Conservation (phyloP, 2,888 invertebrate species). For the Diarsia rubi region DNA sequence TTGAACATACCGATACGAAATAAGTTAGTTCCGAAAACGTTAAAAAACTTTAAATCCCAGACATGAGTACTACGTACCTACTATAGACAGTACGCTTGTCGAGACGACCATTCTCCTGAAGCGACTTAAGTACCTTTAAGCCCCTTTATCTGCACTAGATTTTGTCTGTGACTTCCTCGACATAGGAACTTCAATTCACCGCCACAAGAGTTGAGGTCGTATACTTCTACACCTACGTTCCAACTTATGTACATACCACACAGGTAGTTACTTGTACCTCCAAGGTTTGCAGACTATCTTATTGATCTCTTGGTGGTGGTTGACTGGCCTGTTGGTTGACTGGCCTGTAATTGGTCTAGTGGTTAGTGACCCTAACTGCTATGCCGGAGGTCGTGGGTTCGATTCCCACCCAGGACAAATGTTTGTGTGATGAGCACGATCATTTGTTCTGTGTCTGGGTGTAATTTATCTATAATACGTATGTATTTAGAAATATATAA, state of each 20-base stretch:
- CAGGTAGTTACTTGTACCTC: background rate
- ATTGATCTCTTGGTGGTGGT: background rate
- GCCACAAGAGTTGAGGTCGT: background rate
- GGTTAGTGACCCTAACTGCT: too few species aligned
- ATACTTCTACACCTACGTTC: background rate
- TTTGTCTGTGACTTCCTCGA: background rate
- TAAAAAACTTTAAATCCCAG: background rate
- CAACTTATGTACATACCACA: background rate
- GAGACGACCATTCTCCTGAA: conserved; percentile 12
- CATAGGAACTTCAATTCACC: background rate
- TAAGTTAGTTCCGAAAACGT: background rate
- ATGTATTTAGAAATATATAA: too few species aligned
- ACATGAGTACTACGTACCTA: background rate
- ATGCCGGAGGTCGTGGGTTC: too few species aligned
- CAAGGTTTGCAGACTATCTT: background rate
- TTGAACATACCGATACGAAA: background rate
- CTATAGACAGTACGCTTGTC: background rate
- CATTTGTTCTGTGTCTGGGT: too few species aligned
- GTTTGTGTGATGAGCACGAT: too few species aligned
- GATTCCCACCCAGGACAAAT: too few species aligned
- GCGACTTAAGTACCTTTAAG: conserved; percentile 17
- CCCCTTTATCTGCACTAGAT: conserved; percentile 17
- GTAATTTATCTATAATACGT: too few species aligned
- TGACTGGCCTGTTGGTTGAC: too few species aligned
- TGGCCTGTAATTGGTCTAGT: too few species aligned